Evolutionary conservation across 2,113 vertebrate genomes (phyloP).

Genomic region (Rhadina sibilatrix): DNA sequence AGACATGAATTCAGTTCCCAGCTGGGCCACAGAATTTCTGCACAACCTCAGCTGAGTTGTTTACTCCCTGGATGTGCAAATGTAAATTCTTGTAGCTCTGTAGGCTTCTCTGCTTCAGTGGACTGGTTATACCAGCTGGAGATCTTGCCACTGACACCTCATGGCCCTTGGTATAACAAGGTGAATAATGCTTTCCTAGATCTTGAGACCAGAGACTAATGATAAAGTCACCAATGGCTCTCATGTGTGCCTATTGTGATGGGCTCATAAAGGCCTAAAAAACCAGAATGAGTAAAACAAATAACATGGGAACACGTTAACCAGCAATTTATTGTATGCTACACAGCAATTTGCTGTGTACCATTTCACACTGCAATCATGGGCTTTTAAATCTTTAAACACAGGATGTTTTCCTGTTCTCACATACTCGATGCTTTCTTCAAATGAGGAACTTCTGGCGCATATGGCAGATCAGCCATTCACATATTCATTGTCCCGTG

Average conservation of each 20-base stretch:
- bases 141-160: background rate
- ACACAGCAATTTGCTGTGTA: background rate
- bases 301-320: background rate
- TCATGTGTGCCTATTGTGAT: background rate
- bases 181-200: background rate
- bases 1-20: background rate
- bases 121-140: background rate
- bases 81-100: background rate
- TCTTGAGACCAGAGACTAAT: background rate
- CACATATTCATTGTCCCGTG: background rate
- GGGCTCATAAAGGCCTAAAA: background rate
- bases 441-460: background rate
- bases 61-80: background rate
- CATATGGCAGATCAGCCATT: background rate
- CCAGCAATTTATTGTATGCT: background rate
- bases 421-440: background rate
- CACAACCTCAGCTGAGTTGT: background rate
- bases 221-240: background rate
- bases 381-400: conserved; percentile 4
- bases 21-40: background rate
- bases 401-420: background rate
- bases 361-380: background rate
- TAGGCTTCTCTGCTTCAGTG: background rate
- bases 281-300: background rate
- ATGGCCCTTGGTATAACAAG: background rate